Evolutionary conservation across 2,888 invertebrate species (phyloP).

Genomic region (Anthophora plumipes): DNA sequence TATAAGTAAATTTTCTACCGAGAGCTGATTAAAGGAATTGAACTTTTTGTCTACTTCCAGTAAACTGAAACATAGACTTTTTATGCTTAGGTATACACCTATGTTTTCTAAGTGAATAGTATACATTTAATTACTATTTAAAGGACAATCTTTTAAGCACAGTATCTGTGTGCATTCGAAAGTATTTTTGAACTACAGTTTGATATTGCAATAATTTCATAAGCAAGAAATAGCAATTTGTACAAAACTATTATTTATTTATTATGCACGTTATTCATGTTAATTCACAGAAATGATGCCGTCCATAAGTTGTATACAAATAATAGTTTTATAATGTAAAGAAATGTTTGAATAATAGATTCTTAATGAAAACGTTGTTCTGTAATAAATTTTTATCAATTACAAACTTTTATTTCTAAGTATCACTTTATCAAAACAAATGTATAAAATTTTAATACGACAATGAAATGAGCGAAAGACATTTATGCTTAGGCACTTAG

Average conservation of each 20-base stretch:
- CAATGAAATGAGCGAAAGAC: neutral
- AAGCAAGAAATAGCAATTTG: conserved; percentile 8
- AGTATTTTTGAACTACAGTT: conserved; percentile 7
- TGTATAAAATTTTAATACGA: conserved; percentile 33
- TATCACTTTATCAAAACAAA: conserved; percentile 14
- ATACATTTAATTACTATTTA: conserved; percentile 28
- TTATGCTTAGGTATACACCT: neutral
- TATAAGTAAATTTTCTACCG: conserved; percentile 60
- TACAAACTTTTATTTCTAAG: neutral
- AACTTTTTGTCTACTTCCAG: conserved; percentile 56
- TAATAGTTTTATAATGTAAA: conserved; percentile 51
- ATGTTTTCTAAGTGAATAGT: neutral
- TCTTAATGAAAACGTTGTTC: conserved; percentile 25
- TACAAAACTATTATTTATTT: conserved; percentile 42
- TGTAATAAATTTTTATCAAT: conserved; percentile 42
- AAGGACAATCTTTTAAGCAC: conserved; percentile 33
- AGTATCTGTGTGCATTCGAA: neutral
- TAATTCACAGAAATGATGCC: conserved; percentile 11
- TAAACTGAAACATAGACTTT: conserved; percentile 5
- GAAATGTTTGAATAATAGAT: conserved; percentile 41
- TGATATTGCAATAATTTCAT: conserved; percentile 1
- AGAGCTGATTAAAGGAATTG: conserved; percentile 8
- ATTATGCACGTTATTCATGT: conserved; percentile 35
- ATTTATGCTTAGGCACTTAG: conserved; percentile 21
- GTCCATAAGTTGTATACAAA: conserved; percentile 50